Evolutionary conservation across 2,113 vertebrate genomes (phyloP).

Genomic region (Psittacus erithacus): DNA sequence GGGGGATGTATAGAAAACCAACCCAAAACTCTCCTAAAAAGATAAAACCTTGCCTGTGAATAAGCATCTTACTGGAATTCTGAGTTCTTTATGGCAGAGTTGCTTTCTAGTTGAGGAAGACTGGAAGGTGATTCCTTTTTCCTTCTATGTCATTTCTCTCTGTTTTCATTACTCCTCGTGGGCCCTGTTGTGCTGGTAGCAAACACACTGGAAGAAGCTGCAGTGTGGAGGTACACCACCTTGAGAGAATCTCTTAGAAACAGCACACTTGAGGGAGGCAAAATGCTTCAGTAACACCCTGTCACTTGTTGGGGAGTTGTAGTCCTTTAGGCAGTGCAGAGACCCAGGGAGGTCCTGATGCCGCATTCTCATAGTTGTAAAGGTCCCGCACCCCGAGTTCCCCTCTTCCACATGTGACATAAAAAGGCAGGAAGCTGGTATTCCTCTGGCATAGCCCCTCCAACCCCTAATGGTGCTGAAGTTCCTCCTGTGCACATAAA

Average conservation of each 20-base stretch:
- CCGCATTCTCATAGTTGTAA: not conserved
- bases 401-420: not conserved
- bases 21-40: not conserved
- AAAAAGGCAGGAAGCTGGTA: not conserved
- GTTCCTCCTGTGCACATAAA: rapidly evolving
- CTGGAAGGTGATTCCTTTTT: not conserved
- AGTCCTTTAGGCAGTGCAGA: not conserved
- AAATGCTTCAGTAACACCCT: not conserved
- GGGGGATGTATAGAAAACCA: not conserved
- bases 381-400: not conserved
- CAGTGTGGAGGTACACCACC: not conserved
- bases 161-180: not conserved
- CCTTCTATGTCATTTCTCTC: not conserved
- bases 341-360: rapidly evolving
- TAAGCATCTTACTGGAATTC: not conserved
- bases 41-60: not conserved
- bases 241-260: not conserved
- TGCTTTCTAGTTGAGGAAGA: not conserved
- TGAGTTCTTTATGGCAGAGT: not conserved
- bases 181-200: not conserved
- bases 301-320: not conserved
- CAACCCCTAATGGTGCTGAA: not conserved
- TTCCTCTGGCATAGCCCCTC: not conserved
- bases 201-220: not conserved
- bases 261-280: not conserved